phyloP scores from a whole-genome alignment of 2,888 invertebrate genomes.

The Parnassius mnemosyne region DNA sequence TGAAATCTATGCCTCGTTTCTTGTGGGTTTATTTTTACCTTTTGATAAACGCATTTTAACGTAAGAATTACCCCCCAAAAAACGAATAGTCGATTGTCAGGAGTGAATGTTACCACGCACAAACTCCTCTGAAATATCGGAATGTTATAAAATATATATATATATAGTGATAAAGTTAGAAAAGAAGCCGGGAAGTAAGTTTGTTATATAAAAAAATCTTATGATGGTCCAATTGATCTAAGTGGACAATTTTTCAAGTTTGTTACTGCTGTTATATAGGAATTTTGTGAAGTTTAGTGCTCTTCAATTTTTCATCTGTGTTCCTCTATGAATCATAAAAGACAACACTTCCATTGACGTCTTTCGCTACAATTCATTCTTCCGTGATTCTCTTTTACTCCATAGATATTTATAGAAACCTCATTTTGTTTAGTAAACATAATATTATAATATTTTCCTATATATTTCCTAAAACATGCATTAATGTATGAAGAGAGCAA shows the following conservation, averaged over 20 bases:
- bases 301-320: conserved; percentile 41
- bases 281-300: conserved; percentile 41
- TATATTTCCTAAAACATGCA: neutral
- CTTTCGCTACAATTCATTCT: conserved; percentile 50
- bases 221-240: conserved; percentile 60
- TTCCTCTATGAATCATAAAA: conserved; percentile 20
- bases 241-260: conserved; percentile 35
- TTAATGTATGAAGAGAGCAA: too few relatives aligned
- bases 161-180: conserved; percentile 34
- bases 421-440: conserved; percentile 57
- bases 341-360: conserved; percentile 52
- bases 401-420: conserved; percentile 50
- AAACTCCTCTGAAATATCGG: conserved; percentile 38
- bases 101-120: conserved; percentile 42
- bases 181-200: conserved; percentile 46
- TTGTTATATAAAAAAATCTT: conserved; percentile 45
- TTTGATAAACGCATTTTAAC: neutral
- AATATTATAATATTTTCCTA: conserved; percentile 7
- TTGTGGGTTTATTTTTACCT: conserved; percentile 12
- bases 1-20: conserved; percentile 24
- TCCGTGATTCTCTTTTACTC: conserved; percentile 58
- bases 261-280: conserved; percentile 43
- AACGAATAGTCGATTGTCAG: conserved; percentile 30
- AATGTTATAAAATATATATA: conserved; percentile 11
- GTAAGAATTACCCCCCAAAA: conserved; percentile 9